These are phyloP conservation scores for Lates japonicus DNA, from an alignment of 2,797 vertebrate species.

Conservation along the genomic window DNA sequence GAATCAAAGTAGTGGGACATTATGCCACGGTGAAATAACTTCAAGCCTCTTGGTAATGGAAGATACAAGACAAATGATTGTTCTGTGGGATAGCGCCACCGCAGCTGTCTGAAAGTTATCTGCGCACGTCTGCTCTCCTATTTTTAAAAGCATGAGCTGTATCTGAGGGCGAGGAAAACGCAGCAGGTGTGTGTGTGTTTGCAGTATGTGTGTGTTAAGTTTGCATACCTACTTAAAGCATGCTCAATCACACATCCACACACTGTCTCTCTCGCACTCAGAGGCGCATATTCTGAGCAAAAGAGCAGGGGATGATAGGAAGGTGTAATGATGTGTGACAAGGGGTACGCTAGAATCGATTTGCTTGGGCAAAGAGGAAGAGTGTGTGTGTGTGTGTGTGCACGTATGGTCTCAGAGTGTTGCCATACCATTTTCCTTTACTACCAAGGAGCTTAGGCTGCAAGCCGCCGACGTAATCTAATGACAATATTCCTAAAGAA, in stretches of 20 bases:
- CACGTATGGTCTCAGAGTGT: constrained; percentile 3
- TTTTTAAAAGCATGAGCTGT: constrained; percentile 45
- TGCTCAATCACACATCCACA: constrained; percentile 24
- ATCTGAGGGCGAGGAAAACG: constrained; percentile 18
- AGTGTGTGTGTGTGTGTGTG: constrained; percentile 22
- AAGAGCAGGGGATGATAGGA: constrained; percentile 68
- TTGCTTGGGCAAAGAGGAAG: constrained; percentile 51
- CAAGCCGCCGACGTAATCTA: constrained; percentile 28
- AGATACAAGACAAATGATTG: constrained; percentile 63
- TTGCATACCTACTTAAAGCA: constrained; percentile 57
- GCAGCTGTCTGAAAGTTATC: constrained; percentile 34
- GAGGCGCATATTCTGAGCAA: constrained; percentile 36
- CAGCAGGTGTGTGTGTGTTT: constrained; percentile 31
- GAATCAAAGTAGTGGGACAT: constrained; percentile 66
- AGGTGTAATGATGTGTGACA: constrained; percentile 79
- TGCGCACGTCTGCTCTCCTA: constrained; percentile 19
- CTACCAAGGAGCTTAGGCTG: constrained; percentile 35
- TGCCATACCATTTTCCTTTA: constrained; percentile 44
- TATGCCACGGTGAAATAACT: constrained; percentile 64
- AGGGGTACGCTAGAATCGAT: constrained; percentile 72
- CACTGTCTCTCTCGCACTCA: constrained; percentile 21
- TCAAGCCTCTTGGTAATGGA: constrained; percentile 63
- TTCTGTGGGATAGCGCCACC: constrained; percentile 30
- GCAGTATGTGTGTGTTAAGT: constrained; percentile 55
- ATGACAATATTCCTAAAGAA: constrained; percentile 44